These are phyloP conservation scores for Cherax destructor DNA, from an alignment of 1,140 invertebrate genomes.

Conservation along the genomic window DNA sequence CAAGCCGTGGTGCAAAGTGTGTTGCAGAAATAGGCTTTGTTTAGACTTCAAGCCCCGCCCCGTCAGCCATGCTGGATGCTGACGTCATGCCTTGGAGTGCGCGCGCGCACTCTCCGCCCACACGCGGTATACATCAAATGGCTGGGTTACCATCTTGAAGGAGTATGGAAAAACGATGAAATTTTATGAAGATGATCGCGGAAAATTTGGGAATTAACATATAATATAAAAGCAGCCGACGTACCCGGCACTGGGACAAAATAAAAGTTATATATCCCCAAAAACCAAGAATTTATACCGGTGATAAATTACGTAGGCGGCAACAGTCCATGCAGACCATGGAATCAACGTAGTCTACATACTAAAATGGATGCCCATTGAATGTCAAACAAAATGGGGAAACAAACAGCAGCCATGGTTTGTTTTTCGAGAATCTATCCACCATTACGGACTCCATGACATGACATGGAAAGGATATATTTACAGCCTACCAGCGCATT, in stretches of 20 bases:
- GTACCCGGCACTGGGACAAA: background rate
- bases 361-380: conserved; percentile 67
- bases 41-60: conserved; percentile 56
- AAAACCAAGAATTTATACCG: background rate
- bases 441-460: background rate
- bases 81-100: conserved; percentile 58
- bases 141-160: conserved; percentile 61
- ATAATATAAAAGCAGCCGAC: background rate
- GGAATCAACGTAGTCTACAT: conserved; percentile 61
- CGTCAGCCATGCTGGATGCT: conserved; percentile 66
- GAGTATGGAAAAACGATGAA: conserved; percentile 56
- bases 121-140: conserved; percentile 57
- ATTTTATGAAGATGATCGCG: background rate
- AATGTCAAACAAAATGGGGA: conserved; percentile 67
- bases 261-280: background rate
- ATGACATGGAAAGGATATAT: background rate
- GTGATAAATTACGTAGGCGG: conserved; percentile 45
- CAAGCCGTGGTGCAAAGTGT: conserved; percentile 56
- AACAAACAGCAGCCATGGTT: conserved; percentile 32
- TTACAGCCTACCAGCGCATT: too few species aligned
- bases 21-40: conserved; percentile 68
- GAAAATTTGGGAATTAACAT: conserved; percentile 19
- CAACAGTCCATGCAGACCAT: conserved; percentile 38
- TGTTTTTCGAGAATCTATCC: conserved; percentile 7
- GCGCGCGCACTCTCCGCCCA: conserved; percentile 61